phyloP scores from a whole-genome alignment of 2,797 vertebrate species.

The Podarcis siculus region DNA sequence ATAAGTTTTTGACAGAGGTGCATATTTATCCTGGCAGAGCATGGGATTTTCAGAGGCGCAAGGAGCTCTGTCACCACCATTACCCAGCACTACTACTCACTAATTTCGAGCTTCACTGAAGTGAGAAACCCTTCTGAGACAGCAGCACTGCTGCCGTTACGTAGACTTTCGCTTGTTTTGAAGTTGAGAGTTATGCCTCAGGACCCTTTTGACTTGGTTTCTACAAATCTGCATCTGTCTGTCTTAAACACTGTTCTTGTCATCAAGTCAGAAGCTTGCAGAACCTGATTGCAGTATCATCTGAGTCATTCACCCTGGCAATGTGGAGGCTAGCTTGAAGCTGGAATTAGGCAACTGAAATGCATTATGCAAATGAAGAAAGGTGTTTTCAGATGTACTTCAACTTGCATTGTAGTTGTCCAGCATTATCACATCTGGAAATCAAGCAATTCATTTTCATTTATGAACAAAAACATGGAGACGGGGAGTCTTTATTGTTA shows the following conservation, averaged over 20 bases:
- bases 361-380: not conserved
- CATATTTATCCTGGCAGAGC: not conserved
- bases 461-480: not conserved
- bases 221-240: conserved; percentile 21
- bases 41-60: conserved; percentile 20
- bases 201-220: conserved; percentile 21
- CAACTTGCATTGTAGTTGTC: not conserved
- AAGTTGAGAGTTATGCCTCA: conserved; percentile 13
- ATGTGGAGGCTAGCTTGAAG: not conserved
- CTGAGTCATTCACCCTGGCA: not conserved
- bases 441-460: not conserved
- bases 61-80: conserved; percentile 1
- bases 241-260: conserved; percentile 14
- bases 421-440: not conserved
- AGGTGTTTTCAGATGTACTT: not conserved
- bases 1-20: conserved; percentile 6
- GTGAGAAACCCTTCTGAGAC: conserved; percentile 32
- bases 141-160: not conserved
- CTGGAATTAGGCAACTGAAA: not conserved
- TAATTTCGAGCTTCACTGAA: conserved; percentile 52
- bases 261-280: not conserved
- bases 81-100: not conserved
- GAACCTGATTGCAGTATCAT: not conserved
- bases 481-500: not conserved
- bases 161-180: conserved; percentile 9